phyloP scores from a whole-genome alignment of 2,797 vertebrate species.

The Rhabdophis nuchalis region DNA sequence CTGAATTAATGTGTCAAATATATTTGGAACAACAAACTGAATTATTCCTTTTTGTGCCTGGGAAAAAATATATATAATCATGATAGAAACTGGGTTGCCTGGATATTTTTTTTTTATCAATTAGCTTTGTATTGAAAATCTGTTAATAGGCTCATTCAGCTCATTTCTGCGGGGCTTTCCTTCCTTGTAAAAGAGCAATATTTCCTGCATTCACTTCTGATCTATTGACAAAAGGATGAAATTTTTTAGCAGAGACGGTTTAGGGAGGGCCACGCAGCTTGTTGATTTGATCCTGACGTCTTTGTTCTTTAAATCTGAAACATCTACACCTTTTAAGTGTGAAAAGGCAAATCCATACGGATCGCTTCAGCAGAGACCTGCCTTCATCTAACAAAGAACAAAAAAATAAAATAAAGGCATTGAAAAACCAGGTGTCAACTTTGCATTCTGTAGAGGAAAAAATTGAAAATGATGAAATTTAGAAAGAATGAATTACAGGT shows the following conservation, averaged over 20 bases:
- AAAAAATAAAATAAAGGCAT: background rate
- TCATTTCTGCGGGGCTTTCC: background rate
- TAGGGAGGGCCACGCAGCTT: background rate
- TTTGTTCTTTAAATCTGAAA: background rate
- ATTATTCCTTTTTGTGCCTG: constrained; percentile 54
- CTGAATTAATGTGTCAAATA: constrained; percentile 67
- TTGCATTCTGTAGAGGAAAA: background rate
- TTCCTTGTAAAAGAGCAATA: background rate
- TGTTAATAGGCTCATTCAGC: background rate
- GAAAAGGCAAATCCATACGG: background rate
- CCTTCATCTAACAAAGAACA: background rate
- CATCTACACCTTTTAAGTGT: background rate
- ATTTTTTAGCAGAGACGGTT: background rate
- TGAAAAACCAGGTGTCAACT: background rate
- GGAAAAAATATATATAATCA: constrained; percentile 22
- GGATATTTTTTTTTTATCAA: constrained; percentile 44
- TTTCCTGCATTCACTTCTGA: background rate
- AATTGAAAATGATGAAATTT: background rate
- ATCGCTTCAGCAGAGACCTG: background rate
- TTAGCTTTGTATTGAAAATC: constrained; percentile 37
- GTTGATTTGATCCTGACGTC: background rate
- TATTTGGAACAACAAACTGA: constrained; percentile 64
- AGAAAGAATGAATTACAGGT: background rate
- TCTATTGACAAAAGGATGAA: background rate
- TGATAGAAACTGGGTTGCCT: constrained; percentile 41